These are phyloP conservation scores for Strongylocentrotus purpuratus DNA, from an alignment of 35 echinoderm and acorn worm species.

Conservation along the genomic window DNA sequence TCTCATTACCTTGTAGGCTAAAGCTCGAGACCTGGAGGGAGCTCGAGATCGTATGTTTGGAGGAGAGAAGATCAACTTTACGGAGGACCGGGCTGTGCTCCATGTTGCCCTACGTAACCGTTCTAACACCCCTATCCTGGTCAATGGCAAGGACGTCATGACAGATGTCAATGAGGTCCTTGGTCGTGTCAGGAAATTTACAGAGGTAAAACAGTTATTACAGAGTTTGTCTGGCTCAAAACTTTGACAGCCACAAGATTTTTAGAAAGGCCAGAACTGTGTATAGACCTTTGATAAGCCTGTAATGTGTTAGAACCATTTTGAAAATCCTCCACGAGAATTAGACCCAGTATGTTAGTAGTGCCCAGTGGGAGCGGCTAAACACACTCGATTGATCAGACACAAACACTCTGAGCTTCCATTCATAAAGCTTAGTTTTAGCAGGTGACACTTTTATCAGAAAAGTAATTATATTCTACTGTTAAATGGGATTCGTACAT, in stretches of 20 bases:
- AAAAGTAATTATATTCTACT: no score
- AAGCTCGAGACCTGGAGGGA: conserved; percentile 65
- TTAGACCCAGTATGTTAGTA: no score
- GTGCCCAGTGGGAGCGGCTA: no score
- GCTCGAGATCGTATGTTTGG: conserved; percentile 82
- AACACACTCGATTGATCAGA: no score
- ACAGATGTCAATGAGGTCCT: conserved; percentile 89
- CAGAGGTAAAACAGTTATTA: conserved; percentile 59
- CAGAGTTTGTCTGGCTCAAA: background rate
- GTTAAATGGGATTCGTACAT: no score
- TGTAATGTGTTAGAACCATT: no score
- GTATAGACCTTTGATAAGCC: no score
- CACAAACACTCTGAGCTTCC: no score
- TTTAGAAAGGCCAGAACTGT: background rate
- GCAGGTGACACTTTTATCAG: no score
- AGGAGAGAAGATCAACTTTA: conserved; percentile 99
- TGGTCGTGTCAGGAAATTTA: conserved; percentile 74
- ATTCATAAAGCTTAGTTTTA: no score
- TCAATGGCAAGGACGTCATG: conserved; percentile 86
- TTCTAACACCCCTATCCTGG: conserved; percentile 85
- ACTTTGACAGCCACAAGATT: background rate
- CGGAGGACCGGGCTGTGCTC: conserved; percentile 86
- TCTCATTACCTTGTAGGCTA: conserved; percentile 55
- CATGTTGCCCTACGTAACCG: conserved; percentile 91
- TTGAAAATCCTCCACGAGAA: no score